Base-by-base conservation (phyloP, 2,888 invertebrate genomes). In the Orchestes rusci region DNA sequence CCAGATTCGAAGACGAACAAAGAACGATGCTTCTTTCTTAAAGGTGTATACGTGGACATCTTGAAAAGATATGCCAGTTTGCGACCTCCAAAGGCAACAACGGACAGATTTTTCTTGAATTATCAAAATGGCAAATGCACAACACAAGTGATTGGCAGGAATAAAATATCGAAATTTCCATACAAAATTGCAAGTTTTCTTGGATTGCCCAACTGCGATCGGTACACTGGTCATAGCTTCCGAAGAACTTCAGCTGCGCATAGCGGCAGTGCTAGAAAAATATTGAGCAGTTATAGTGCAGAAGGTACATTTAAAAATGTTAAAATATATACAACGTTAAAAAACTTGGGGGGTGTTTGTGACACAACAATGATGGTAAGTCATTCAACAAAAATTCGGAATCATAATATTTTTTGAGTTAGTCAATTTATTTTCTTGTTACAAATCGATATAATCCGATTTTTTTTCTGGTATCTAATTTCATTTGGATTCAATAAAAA, bases 81-180 rank as follows among this genome's bases (percentile, higher is more conserved):
- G 3, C 48, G 54, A 4, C 52, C 52, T 5, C 12, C 16, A 16
- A 16, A 43, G n/a, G 28, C 20, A 13, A 7, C n/a, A 2, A 15
- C 19, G 32, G 20, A 16, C 3, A 7, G 33, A 28, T 51, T 55
- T 34, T 53, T 55, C 36, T 20, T 55, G 12, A 45, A 49, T 13
- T 53, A 45, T 31, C 45, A 47, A 42, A 46, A 48, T 2, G 51
- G 51, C 2, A 52, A 48, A 38, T 52, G 49, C 32, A 42, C 36
- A 12, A 3, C 7, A 4, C 51, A 52, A 29, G 37, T 33, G 17
- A 42, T 51, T 27, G 50, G 53, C 2, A 45, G 45, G 3, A 48
- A 53, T 33, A 53, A 50, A 41, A 39, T 53, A 30, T 43, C 48
- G 17, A 35, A 20, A 13, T 47, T 48, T 49, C 43, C 37, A 7